Conservation (phyloP, 1,140 invertebrate genomes). For the Euwallacea similis region DNA sequence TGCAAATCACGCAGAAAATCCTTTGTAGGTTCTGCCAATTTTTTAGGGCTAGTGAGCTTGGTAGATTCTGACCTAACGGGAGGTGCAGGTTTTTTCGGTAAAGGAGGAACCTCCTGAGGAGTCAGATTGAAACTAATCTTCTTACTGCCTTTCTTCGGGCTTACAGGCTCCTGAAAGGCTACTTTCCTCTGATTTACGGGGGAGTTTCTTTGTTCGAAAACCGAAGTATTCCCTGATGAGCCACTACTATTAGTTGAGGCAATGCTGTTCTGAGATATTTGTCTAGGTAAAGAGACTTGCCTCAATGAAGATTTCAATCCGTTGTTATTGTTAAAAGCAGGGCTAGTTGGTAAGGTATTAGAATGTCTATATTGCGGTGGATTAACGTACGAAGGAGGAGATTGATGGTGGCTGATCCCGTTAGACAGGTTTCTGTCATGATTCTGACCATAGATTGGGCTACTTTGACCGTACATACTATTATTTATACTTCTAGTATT, state of each 20-base stretch:
- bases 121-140: slow-evolving; percentile 61
- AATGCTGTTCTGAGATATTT: slow-evolving; percentile 45
- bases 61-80: slow-evolving; percentile 74
- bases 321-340: slow-evolving; percentile 41
- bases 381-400: slow-evolving; percentile 42
- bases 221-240: slow-evolving; percentile 46
- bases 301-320: slow-evolving; percentile 48
- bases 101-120: slow-evolving; percentile 56
- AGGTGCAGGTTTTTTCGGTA: slow-evolving; percentile 63
- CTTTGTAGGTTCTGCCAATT: slow-evolving; percentile 74
- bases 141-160: slow-evolving; percentile 57
- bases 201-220: slow-evolving; percentile 50
- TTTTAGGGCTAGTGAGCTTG: slow-evolving; percentile 71
- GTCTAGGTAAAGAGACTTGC: slow-evolving; percentile 44
- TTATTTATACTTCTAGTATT: slow-evolving; percentile 27
- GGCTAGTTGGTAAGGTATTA: slow-evolving; percentile 41
- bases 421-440: slow-evolving; percentile 40
- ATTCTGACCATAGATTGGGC: slow-evolving; percentile 41
- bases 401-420: background rate
- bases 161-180: slow-evolving; percentile 57
- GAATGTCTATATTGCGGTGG: slow-evolving; percentile 46
- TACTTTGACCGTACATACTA: slow-evolving; percentile 32
- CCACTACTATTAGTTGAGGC: slow-evolving; percentile 45
- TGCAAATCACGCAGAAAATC: slow-evolving; percentile 87
- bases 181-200: slow-evolving; percentile 57